These are phyloP conservation scores for Delia radicum DNA, from an alignment of 1,140 invertebrate species.

Conservation along the genomic window DNA sequence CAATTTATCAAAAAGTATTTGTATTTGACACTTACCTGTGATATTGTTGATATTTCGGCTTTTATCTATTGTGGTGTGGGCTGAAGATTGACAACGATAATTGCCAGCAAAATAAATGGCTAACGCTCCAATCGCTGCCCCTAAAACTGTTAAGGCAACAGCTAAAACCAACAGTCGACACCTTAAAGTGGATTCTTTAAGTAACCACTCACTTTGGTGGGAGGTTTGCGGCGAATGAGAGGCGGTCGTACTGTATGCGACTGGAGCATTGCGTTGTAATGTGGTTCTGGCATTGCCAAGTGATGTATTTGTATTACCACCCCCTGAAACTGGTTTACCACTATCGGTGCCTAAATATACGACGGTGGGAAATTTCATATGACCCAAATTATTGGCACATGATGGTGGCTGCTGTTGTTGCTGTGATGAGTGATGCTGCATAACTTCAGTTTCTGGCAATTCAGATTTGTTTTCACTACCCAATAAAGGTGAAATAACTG, in stretches of 20 bases:
- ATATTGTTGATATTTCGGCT: background rate
- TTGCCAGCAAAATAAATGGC: conserved; percentile 52
- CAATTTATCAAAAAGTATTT: background rate
- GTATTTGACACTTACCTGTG: conserved; percentile 20
- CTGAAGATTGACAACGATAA: conserved; percentile 33
- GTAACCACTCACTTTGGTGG: conserved; percentile 43
- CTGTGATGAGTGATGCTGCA: conserved; percentile 15
- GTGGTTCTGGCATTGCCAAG: background rate
- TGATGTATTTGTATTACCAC: conserved; percentile 6
- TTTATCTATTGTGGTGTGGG: conserved; percentile 6
- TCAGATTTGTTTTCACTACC: conserved; percentile 3
- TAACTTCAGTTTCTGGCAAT: background rate
- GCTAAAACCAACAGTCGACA: conserved; percentile 47
- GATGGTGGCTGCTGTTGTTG: background rate
- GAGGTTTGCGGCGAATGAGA: background rate
- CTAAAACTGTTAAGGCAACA: conserved; percentile 48
- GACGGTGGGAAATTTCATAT: conserved; percentile 45
- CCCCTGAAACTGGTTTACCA: conserved; percentile 27
- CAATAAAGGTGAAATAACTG: background rate
- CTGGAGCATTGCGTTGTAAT: background rate
- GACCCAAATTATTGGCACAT: conserved; percentile 32
- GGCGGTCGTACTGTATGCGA: background rate
- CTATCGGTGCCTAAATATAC: conserved; percentile 38
- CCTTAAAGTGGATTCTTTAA: conserved; percentile 47
- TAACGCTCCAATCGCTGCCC: conserved; percentile 51